These are phyloP conservation scores for Oncorhynchus clarkii DNA, from an alignment of 2,113 vertebrate species.

Conservation along the genomic window DNA sequence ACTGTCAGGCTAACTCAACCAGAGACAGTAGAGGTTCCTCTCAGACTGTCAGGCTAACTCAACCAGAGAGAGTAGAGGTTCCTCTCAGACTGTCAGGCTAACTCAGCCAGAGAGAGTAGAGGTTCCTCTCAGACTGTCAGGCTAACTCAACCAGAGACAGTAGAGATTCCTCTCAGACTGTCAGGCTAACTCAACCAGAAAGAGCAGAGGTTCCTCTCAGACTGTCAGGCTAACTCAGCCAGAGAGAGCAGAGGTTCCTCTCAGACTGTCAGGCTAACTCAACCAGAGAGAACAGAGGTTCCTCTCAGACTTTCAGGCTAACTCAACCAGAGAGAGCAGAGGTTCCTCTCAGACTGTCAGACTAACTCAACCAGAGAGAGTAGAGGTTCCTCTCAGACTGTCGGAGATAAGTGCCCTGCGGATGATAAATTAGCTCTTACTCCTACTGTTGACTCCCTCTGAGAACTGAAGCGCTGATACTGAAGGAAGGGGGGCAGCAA, in stretches of 20 bases:
- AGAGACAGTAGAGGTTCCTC: slow-evolving; percentile 7
- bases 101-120: not conserved
- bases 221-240: too few species aligned
- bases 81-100: slow-evolving; percentile 17
- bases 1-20: slow-evolving; percentile 9
- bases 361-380: too few species aligned
- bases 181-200: too few species aligned
- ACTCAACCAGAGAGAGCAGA: too few species aligned
- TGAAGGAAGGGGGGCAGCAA: not conserved
- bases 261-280: too few species aligned
- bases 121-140: slow-evolving; percentile 39
- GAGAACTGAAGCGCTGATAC: slow-evolving; percentile 15
- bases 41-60: slow-evolving; percentile 53
- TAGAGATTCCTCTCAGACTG: too few species aligned
- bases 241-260: too few species aligned
- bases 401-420: slow-evolving; percentile 46
- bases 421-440: slow-evolving; percentile 38
- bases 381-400: slow-evolving; percentile 20
- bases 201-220: too few species aligned
- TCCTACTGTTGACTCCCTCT: slow-evolving; percentile 29
- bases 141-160: slow-evolving; percentile 42
- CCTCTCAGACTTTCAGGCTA: too few species aligned
- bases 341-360: too few species aligned
- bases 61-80: slow-evolving; percentile 23
- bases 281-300: too few species aligned